phyloP scores from a whole-genome alignment of 2,888 invertebrate species.

The Dugesia japonica region DNA sequence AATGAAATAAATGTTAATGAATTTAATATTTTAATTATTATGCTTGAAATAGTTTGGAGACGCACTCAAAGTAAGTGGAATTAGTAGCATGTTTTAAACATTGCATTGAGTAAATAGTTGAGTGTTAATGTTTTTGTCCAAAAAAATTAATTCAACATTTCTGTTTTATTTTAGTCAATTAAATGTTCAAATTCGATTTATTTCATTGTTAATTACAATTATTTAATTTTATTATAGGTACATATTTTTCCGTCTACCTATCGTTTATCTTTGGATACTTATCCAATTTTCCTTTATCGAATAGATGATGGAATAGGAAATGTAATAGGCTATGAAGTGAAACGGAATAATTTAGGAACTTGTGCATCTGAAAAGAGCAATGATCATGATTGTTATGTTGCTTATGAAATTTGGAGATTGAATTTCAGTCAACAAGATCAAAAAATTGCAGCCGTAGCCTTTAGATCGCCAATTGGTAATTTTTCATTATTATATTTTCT shows the following conservation, averaged over 20 bases:
- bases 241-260: background rate
- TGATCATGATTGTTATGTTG: constrained; percentile 14
- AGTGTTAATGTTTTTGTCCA: background rate
- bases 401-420: constrained; percentile 1
- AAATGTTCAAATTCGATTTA: background rate
- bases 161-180: background rate
- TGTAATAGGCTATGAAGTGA: background rate
- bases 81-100: background rate
- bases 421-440: constrained; percentile 2
- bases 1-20: no score
- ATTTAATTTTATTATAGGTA: background rate
- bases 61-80: background rate
- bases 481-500: background rate
- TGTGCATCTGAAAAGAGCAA: background rate
- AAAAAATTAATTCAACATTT: background rate
- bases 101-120: background rate
- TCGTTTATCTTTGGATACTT: constrained; percentile 6
- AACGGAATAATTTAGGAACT: background rate
- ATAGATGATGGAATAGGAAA: background rate
- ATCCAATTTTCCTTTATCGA: background rate
- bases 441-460: background rate
- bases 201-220: no score
- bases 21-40: background rate
- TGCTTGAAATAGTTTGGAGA: background rate
- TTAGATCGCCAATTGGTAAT: background rate